A percentile compares a stretch with the other conserved stretches of the same genome.
Conservation (phyloP, 2,888 invertebrate genomes). For the Cryptus viduatorius region DNA sequence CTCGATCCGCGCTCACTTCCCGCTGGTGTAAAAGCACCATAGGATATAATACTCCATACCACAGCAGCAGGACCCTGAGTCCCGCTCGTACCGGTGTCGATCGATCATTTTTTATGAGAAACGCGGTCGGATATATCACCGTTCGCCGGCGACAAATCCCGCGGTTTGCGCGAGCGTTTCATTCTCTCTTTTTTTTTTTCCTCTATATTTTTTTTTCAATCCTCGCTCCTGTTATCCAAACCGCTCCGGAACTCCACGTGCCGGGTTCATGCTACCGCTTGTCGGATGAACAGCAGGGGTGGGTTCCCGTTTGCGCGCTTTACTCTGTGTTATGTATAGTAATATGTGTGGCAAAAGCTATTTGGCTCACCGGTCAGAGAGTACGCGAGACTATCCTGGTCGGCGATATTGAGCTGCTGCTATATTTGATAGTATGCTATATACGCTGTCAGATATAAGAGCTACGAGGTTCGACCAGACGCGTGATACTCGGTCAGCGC, state of each 20-base stretch:
- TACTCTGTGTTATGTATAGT: conserved; percentile 15
- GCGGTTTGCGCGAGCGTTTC: conserved; percentile 61
- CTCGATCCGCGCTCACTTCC: conserved; percentile 16
- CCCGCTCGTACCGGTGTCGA: conserved; percentile 64
- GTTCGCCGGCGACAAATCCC: conserved; percentile 69
- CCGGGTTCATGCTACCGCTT: conserved; percentile 17
- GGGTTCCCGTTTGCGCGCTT: conserved; percentile 14
- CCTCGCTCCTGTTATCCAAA: conserved; percentile 39
- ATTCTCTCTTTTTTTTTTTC: conserved; percentile 58
- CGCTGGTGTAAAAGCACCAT: conserved; percentile 13
- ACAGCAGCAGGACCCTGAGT: conserved; percentile 14
- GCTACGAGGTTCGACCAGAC: conserved; percentile 4
- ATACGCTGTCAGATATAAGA: background rate
- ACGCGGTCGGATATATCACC: conserved; percentile 64
- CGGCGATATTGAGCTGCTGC: conserved; percentile 24
- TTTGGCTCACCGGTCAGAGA: conserved; percentile 27
- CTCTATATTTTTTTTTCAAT: conserved; percentile 41
- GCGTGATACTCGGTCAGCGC: conserved; percentile 27
- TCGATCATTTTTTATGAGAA: conserved; percentile 80
- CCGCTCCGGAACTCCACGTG: conserved; percentile 26
- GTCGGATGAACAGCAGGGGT: conserved; percentile 21
- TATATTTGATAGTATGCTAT: conserved; percentile 8
- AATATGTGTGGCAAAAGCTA: conserved; percentile 21
- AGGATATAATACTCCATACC: conserved; percentile 19
- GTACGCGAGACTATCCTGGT: conserved; percentile 1